Evolutionary conservation across 2,888 invertebrate species (phyloP).

Genomic region (Synanthedon tipuliformis): DNA sequence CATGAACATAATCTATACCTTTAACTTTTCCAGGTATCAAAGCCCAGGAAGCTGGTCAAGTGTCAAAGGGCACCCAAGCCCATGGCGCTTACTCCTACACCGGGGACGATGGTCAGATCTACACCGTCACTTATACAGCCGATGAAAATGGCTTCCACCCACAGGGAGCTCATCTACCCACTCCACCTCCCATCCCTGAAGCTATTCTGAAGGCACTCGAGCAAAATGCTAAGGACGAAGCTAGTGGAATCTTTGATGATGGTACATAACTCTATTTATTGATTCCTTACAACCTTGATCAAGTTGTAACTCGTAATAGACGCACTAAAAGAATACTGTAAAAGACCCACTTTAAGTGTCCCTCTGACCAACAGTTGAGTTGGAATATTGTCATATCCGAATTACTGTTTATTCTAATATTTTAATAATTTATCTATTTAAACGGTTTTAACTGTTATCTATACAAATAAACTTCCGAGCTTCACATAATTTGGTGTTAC

Average conservation of each 20-base stretch:
- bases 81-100: conserved; percentile 70
- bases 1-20: too few relatives aligned
- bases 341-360: too few relatives aligned
- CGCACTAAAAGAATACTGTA: too few relatives aligned
- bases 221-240: conserved; percentile 59
- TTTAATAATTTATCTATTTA: too few relatives aligned
- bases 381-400: too few relatives aligned
- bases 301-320: too few relatives aligned
- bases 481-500: too few relatives aligned
- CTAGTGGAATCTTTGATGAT: conserved; percentile 60
- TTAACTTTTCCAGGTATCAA: conserved; percentile 45
- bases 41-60: conserved; percentile 55
- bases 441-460: too few relatives aligned
- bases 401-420: too few relatives aligned
- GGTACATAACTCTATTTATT: conserved; percentile 28
- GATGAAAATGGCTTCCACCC: conserved; percentile 71
- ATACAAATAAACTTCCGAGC: too few relatives aligned
- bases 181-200: conserved; percentile 70
- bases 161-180: conserved; percentile 68
- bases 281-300: background rate
- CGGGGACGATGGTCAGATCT: conserved; percentile 68
- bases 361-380: too few relatives aligned
- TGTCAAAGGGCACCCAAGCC: conserved; percentile 41
- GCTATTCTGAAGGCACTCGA: conserved; percentile 62
- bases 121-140: conserved; percentile 66